A percentile compares a stretch with the other conserved stretches of the same genome.
Conservation (phyloP, 2,888 invertebrate genomes). For the Epicampocera succincta region DNA sequence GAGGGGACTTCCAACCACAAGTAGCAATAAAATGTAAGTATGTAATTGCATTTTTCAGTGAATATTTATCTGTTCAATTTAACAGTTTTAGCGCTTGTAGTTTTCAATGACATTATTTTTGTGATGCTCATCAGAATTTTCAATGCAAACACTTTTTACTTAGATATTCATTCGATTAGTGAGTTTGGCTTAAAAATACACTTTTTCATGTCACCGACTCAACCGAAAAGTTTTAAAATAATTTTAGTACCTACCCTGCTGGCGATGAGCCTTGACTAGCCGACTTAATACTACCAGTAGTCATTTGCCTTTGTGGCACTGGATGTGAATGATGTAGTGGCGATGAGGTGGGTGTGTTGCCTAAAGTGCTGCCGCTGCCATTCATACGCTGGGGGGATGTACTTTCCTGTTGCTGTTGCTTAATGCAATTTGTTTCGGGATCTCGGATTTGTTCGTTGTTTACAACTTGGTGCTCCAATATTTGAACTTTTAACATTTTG, state of each 20-base stretch:
- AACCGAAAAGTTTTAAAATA: neutral
- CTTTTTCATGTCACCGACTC: no score
- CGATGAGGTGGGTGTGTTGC: slow-evolving; percentile 77
- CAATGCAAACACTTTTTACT: no score
- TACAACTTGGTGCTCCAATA: slow-evolving; percentile 87
- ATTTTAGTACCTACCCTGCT: slow-evolving; percentile 76
- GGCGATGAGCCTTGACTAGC: slow-evolving; percentile 81
- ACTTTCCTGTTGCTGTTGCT: slow-evolving; percentile 39
- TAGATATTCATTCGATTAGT: no score
- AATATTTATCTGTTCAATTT: no score
- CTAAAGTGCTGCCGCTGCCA: slow-evolving; percentile 63
- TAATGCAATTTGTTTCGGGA: slow-evolving; percentile 24
- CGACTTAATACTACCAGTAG: slow-evolving; percentile 75
- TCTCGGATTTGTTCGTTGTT: slow-evolving; percentile 83
- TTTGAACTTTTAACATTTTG: slow-evolving; percentile 88
- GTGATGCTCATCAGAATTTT: no score
- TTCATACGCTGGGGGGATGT: slow-evolving; percentile 67
- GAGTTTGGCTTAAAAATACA: no score
- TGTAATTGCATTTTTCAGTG: no score
- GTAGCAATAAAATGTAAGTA: no score
- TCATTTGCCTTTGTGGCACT: slow-evolving; percentile 76
- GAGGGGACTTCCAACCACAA: no score
- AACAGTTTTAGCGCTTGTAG: no score
- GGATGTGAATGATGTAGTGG: slow-evolving; percentile 76
- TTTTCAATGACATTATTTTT: no score